Conservation (phyloP, 2,888 invertebrate species). For the Hartigia nigra region DNA sequence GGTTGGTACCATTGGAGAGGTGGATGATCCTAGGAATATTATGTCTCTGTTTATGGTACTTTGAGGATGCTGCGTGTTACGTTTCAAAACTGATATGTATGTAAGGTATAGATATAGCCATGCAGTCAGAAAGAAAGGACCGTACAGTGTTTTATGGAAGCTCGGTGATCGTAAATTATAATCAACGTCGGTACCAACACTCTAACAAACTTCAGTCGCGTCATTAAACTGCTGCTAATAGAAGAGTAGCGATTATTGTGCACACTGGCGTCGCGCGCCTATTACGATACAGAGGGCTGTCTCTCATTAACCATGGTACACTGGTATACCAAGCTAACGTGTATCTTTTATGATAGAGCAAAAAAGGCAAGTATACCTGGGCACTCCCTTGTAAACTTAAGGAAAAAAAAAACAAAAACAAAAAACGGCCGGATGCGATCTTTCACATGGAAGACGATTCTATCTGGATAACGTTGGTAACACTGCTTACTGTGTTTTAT, state of each 20-base stretch:
- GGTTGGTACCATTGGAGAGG: neutral
- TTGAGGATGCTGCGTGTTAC: neutral
- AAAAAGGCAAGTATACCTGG: neutral
- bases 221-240: conserved; percentile 45
- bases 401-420: neutral
- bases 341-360: neutral
- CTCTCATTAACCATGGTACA: neutral
- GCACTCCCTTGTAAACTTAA: neutral
- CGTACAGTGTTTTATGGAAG: conserved; percentile 45
- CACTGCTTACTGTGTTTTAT: neutral
- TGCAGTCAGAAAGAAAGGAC: conserved; percentile 22
- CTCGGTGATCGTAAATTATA: conserved; percentile 55
- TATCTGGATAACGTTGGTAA: neutral
- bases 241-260: conserved; percentile 20
- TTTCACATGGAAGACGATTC: neutral
- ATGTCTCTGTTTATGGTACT: neutral
- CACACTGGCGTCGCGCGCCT: conserved; percentile 3
- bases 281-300: neutral
- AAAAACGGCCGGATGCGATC: neutral
- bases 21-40: neutral
- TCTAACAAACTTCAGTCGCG: conserved; percentile 42
- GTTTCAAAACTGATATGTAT: neutral
- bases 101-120: neutral
- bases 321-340: neutral
- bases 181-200: conserved; percentile 54